Conservation (phyloP, 2,797 vertebrate species). For the Typhlichthys eigenmanni region DNA sequence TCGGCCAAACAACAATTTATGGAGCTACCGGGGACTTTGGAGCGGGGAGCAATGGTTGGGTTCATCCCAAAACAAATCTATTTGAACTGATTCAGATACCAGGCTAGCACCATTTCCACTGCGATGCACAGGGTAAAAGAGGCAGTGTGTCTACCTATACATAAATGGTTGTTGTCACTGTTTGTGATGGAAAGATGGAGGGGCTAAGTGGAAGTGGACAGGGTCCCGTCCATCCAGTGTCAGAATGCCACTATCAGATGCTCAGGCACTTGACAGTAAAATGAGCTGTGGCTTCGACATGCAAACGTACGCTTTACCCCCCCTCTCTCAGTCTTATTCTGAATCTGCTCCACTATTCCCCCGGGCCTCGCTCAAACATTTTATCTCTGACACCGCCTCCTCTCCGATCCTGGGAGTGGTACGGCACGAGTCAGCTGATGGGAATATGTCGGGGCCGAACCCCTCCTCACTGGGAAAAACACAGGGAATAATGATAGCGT, state of each 20-base stretch:
- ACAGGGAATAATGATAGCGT: no score
- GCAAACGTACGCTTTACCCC: slow-evolving; percentile 18
- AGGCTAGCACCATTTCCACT: background rate
- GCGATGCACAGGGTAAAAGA: no score
- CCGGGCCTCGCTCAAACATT: slow-evolving; percentile 8
- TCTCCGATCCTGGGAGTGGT: background rate
- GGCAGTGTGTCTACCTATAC: background rate
- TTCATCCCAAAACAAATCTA: slow-evolving; percentile 46
- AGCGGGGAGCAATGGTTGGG: slow-evolving; percentile 32
- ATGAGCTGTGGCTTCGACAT: slow-evolving; percentile 31
- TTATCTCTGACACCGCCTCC: background rate
- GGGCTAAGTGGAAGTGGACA: no score
- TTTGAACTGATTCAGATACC: slow-evolving; percentile 24
- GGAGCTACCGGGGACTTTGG: slow-evolving; percentile 33
- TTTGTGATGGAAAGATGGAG: background rate
- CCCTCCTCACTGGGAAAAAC: slow-evolving; percentile 4
- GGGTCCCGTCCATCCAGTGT: slow-evolving; percentile 3
- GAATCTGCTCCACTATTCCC: slow-evolving; percentile 25
- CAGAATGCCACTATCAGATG: slow-evolving; percentile 41
- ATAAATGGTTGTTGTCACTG: background rate
- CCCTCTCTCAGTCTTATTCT: slow-evolving; percentile 29
- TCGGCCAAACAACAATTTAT: slow-evolving; percentile 46
- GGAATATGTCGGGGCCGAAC: no score
- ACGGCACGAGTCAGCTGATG: no score
- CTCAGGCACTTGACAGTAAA: slow-evolving; percentile 53